phyloP scores from a whole-genome alignment of 1,140 invertebrate species.

The Bradysia coprophila region DNA sequence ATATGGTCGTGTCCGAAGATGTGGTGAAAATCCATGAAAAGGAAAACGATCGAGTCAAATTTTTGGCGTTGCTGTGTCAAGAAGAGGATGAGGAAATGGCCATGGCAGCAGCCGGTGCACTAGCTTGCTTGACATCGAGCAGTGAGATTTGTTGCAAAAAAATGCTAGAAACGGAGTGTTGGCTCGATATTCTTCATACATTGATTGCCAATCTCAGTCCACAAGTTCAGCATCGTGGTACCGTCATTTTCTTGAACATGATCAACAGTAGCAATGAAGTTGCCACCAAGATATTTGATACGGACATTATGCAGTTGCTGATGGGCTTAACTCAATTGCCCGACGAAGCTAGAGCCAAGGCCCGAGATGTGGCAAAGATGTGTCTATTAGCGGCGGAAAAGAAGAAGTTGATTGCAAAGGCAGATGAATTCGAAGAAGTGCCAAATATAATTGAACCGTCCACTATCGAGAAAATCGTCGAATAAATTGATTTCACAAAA shows the following conservation, averaged over 20 bases:
- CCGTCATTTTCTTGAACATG: conserved; percentile 64
- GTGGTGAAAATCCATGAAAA: conserved; percentile 62
- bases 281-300: conserved; percentile 64
- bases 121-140: conserved; percentile 69
- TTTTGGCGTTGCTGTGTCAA: conserved; percentile 56
- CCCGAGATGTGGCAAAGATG: conserved; percentile 45
- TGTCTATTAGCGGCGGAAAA: conserved; percentile 59
- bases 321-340: conserved; percentile 67
- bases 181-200: conserved; percentile 55
- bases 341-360: conserved; percentile 34
- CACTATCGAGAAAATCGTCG: too few relatives aligned
- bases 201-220: conserved; percentile 60
- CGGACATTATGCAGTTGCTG: conserved; percentile 74
- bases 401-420: not conserved
- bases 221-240: conserved; percentile 70
- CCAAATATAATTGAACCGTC: too few relatives aligned
- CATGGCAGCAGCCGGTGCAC: conserved; percentile 69
- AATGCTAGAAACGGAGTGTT: conserved; percentile 51
- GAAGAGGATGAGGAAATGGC: conserved; percentile 75
- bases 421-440: too few relatives aligned
- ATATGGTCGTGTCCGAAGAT: conserved; percentile 69
- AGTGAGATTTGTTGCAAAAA: conserved; percentile 63
- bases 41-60: conserved; percentile 82
- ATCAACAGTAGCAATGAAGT: conserved; percentile 52
- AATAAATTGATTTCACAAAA: too few relatives aligned